Base-by-base conservation (phyloP, 37 sponge, comb jelly and placozoan genomes). In the Axinella damicornis region DNA sequence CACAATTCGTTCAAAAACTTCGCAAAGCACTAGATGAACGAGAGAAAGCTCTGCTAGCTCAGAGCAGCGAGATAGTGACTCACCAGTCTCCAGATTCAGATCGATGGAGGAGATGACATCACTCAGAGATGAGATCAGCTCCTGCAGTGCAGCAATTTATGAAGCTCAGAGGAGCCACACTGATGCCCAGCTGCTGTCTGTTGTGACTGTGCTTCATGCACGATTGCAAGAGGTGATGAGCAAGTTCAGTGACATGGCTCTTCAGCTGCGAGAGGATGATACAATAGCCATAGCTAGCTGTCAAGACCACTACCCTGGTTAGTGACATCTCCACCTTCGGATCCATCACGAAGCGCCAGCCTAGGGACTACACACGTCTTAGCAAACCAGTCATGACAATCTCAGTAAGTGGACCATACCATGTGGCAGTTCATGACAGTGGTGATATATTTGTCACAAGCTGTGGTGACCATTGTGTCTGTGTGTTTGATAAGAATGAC, bases 211-310 rank as follows among this genome's bases (percentile, higher is more conserved):
- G 35, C 77, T 76, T 22, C 59, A 76, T 31, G 19, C 77, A 33
- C 34, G 77, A 9, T 18, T 76, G 15, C 18, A 25, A 6, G 61
- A 76, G 21, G 1, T 76, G 58, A 60, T 19, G 2, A 22, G 22
- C 21, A 58, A 57, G 77, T 28, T 76, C n/a, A 33, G 32, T 21
- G 33, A 34, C 15, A 76, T 60, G 58, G 17, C 77, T 18, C 57
- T 57, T 22, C 35, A 76, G 17, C 38, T 76, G 38, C 57, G 38
- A 25, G 77, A 76, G n/a, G 61, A 76, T 57, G 77, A 76, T 32
- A 46, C 9, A 9, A 9, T 46, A 9, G 4, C 46, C 9, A n/a
- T n/a, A n/a, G 46, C 46, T 4, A 46, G 9, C 46, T 9, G n/a
- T 46, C 9, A 9, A 46, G 6, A 46, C 46, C 4, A 46, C 46